phyloP scores from a whole-genome alignment of 2,797 vertebrate genomes.

The Chelon auratus region DNA sequence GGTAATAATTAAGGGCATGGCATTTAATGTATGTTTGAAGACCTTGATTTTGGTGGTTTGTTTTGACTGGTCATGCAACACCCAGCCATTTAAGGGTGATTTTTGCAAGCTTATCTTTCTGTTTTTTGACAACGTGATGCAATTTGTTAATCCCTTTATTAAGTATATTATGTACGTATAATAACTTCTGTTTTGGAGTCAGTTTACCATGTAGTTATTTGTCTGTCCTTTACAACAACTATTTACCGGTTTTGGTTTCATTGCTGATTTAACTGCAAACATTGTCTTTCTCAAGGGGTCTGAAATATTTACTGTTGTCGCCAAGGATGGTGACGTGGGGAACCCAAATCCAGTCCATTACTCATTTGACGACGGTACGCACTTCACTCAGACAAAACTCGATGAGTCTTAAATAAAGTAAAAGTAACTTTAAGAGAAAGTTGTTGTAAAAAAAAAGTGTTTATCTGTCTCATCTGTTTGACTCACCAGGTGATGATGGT shows the following conservation, averaged over 20 bases:
- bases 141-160: not conserved
- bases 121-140: not conserved
- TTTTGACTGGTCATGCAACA: not conserved
- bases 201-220: no score
- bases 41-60: not conserved
- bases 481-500: slow-evolving; percentile 88
- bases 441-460: not conserved
- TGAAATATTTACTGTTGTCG: slow-evolving; percentile 91
- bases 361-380: slow-evolving; percentile 89
- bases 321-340: slow-evolving; percentile 93
- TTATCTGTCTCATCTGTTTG: not conserved
- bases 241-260: not conserved
- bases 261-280: not conserved
- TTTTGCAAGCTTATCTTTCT: not conserved
- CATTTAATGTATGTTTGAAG: slow-evolving; percentile 37
- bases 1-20: slow-evolving; percentile 42
- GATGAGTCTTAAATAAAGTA: not conserved
- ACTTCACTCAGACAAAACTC: not conserved
- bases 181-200: no score
- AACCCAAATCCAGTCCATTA: slow-evolving; percentile 91
- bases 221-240: not conserved
- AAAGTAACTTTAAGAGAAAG: not conserved
- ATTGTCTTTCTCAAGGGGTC: slow-evolving; percentile 85
- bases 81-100: not conserved
- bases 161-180: no score